These are phyloP conservation scores for Drepana falcataria DNA, from an alignment of 2,888 invertebrate species.

Conservation along the genomic window DNA sequence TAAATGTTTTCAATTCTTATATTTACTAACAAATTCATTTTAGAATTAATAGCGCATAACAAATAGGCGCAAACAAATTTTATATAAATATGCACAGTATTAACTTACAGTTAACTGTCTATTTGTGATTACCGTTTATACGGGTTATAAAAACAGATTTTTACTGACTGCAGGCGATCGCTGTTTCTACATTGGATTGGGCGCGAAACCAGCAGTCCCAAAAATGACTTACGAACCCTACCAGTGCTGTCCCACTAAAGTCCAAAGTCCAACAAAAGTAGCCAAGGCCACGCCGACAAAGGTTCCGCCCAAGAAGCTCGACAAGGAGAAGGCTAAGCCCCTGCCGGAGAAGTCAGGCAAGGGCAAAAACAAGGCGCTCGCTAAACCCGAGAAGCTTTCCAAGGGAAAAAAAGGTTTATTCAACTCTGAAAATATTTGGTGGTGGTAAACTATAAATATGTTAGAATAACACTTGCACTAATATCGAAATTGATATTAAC, in stretches of 20 bases:
- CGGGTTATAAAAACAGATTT: conserved; percentile 86
- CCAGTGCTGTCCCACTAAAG: conserved; percentile 94
- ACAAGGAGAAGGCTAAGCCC: conserved; percentile 59
- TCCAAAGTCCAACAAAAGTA: conserved; percentile 87
- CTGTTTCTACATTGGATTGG: conserved; percentile 97
- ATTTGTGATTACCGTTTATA: conserved; percentile 52
- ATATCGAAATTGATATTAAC: conserved; percentile 45
- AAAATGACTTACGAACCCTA: conserved; percentile 91
- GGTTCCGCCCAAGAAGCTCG: conserved; percentile 78
- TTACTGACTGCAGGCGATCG: conserved; percentile 97
- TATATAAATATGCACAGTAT: conserved; percentile 61
- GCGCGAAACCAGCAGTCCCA: conserved; percentile 88
- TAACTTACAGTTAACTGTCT: conserved; percentile 67
- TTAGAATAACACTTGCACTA: conserved; percentile 47
- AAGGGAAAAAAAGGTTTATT: conserved; percentile 90
- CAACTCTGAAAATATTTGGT: conserved; percentile 91
- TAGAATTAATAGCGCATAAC: conserved; percentile 70
- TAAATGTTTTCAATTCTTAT: conserved; percentile 71
- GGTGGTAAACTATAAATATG: conserved; percentile 81
- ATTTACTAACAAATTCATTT: conserved; percentile 71
- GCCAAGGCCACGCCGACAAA: conserved; percentile 84
- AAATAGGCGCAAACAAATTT: conserved; percentile 47
- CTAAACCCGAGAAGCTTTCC: conserved; percentile 77
- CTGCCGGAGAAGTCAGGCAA: conserved; percentile 54
- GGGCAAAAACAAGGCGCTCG: conserved; percentile 73